A percentile compares a stretch with the other conserved stretches of the same genome.
Evolutionary conservation across 2,113 vertebrate genomes (phyloP).

Genomic region (Mus musculus): GRCm39 chr12:112738001-112738500

Average conservation of each 20-base stretch:
- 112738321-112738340: neutral
- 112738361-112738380: rapidly evolving
- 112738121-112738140: neutral
- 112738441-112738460: neutral
- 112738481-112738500: rapidly evolving
- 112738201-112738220: rapidly evolving
- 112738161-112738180: rapidly evolving
- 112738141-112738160: neutral
- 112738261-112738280: neutral
- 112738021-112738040: neutral
- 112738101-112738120: neutral
- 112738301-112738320: neutral
- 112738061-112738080: rapidly evolving
- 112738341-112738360: rapidly evolving
- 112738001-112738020: rapidly evolving
- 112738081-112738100: neutral
- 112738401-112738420: neutral
- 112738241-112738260: rapidly evolving
- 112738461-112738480: neutral
- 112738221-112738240: neutral
- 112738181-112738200: neutral
- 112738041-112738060: rapidly evolving
- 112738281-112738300: rapidly evolving
- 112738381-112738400: neutral
- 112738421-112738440: neutral